Percentiles rank a stretch among this genome's conserved stretches.
phyloP scores from a whole-genome alignment of 2,797 vertebrate genomes.

The Jordanella pulchra region DNA sequence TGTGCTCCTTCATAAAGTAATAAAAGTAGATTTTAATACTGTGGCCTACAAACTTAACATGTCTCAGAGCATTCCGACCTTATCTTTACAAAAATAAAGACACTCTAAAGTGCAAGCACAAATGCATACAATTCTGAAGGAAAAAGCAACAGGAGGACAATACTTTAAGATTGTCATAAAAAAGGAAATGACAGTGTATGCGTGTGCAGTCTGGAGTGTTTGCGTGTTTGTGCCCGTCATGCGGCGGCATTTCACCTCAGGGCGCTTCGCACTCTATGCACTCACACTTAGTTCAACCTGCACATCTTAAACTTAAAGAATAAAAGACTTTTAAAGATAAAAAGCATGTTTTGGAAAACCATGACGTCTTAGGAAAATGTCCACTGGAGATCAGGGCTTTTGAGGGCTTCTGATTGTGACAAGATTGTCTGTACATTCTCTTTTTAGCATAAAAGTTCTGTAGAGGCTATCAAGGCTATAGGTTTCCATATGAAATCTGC shows the following conservation, averaged over 20 bases:
- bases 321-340: constrained; percentile 25
- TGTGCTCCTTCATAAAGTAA: constrained; percentile 38
- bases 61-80: constrained; percentile 60
- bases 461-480: constrained; percentile 77
- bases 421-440: constrained; percentile 85
- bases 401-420: constrained; percentile 71
- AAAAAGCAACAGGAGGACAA: constrained; percentile 24
- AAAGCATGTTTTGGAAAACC: constrained; percentile 42
- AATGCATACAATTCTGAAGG: constrained; percentile 42
- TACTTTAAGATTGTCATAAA: constrained; percentile 44
- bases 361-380: constrained; percentile 54
- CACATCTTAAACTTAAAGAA: constrained; percentile 32
- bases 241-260: constrained; percentile 67
- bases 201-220: constrained; percentile 45
- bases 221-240: constrained; percentile 69
- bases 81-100: constrained; percentile 40
- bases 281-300: constrained; percentile 49
- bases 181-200: constrained; percentile 26
- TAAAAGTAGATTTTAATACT: constrained; percentile 46
- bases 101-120: constrained; percentile 78
- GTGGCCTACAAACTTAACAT: constrained; percentile 49
- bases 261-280: constrained; percentile 45
- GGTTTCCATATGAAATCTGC: constrained; percentile 74
- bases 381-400: constrained; percentile 60
- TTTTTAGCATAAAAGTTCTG: constrained; percentile 68